These are phyloP conservation scores for Microcebus jonahi DNA, from an alignment of 2,113 vertebrate genomes.

Conservation along the genomic window DNA sequence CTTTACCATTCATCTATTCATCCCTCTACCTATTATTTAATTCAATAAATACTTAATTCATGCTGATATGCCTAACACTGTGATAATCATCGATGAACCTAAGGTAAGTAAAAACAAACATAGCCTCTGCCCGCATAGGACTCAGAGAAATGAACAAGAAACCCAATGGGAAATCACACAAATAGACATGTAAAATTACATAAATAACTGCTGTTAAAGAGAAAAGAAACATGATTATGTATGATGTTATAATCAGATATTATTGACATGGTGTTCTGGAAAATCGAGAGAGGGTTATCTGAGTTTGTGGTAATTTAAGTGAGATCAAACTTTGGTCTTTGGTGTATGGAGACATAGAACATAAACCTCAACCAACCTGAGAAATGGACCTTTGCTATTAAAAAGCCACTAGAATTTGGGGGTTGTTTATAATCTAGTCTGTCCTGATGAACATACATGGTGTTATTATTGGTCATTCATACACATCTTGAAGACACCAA, in stretches of 20 bases:
- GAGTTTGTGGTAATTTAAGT: conserved; percentile 4
- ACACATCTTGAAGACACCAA: background rate
- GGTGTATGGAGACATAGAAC: background rate
- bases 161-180: background rate
- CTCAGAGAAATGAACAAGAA: background rate
- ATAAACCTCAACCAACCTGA: background rate
- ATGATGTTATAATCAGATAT: background rate
- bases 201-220: background rate
- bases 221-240: background rate
- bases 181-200: background rate
- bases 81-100: background rate
- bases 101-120: background rate
- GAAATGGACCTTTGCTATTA: background rate
- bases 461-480: background rate
- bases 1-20: background rate
- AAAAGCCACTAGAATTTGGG: background rate
- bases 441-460: background rate
- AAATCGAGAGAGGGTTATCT: background rate
- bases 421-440: background rate
- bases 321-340: background rate
- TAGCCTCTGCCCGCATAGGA: background rate
- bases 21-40: background rate
- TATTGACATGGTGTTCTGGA: background rate
- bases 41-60: background rate
- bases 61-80: background rate